Evolutionary conservation across 2,797 vertebrate species (phyloP).

Genomic region (Ptychobarbus kaznakovi): DNA sequence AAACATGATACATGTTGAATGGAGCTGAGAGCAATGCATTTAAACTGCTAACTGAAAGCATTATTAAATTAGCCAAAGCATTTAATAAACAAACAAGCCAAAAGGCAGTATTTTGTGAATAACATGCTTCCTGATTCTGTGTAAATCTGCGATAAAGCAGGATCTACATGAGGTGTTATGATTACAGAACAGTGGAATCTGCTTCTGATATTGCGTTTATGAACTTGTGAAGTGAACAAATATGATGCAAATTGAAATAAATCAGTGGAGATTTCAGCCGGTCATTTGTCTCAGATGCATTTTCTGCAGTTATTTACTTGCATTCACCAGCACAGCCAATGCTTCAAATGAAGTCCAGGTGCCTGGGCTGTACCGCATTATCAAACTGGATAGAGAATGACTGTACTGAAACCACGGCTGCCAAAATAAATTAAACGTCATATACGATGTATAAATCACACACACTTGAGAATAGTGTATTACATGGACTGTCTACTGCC

Average conservation of each 20-base stretch:
- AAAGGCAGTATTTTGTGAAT: neutral
- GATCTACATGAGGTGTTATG: slow-evolving; percentile 17
- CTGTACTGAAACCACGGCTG: slow-evolving; percentile 59
- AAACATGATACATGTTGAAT: neutral
- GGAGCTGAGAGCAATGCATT: neutral
- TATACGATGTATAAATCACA: slow-evolving; percentile 60
- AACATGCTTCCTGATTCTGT: neutral
- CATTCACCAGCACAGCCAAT: slow-evolving; percentile 45
- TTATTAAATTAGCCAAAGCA: neutral
- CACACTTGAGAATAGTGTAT: slow-evolving; percentile 64
- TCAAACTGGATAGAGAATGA: slow-evolving; percentile 64
- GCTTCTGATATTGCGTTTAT: slow-evolving; percentile 49
- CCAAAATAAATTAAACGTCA: slow-evolving; percentile 71
- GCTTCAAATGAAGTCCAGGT: slow-evolving; percentile 72
- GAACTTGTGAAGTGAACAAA: slow-evolving; percentile 54
- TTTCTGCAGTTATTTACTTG: slow-evolving; percentile 42
- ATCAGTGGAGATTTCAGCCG: slow-evolving; percentile 61
- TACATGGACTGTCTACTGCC: slow-evolving; percentile 57
- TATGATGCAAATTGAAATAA: slow-evolving; percentile 58
- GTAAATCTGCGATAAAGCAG: neutral
- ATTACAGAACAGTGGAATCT: slow-evolving; percentile 38
- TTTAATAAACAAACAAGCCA: neutral
- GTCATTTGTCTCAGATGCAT: slow-evolving; percentile 48
- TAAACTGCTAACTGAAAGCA: neutral
- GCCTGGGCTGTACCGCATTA: slow-evolving; percentile 56